A percentile compares a stretch with the other conserved stretches of the same genome.
Evolutionary conservation across 2,888 invertebrate genomes (phyloP).

Genomic region (Trichopoda pennipes): DNA sequence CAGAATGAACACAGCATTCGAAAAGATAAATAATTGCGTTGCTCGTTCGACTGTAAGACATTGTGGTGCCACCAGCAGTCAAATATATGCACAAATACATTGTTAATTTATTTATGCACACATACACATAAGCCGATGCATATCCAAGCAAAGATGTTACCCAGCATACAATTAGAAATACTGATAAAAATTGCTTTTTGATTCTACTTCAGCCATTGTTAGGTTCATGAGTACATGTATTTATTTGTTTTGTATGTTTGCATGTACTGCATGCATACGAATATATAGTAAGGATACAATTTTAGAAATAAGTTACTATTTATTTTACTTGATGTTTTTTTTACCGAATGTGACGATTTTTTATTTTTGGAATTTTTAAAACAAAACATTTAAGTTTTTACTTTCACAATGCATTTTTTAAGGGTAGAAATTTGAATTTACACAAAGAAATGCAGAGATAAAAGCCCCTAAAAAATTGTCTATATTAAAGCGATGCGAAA

Average conservation of each 20-base stretch:
- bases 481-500: no score
- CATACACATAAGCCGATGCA: not conserved
- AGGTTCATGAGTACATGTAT: not conserved
- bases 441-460: no score
- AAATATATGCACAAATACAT: constrained; percentile 69
- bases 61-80: constrained; percentile 61
- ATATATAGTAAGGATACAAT: not conserved
- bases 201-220: not conserved
- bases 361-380: no score
- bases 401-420: no score
- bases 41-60: constrained; percentile 75
- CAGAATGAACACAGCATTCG: constrained; percentile 37
- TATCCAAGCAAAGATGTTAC: not conserved
- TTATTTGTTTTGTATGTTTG: not conserved
- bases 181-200: not conserved
- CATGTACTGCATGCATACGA: not conserved
- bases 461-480: no score
- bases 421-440: no score
- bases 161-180: not conserved
- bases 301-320: no score
- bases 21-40: constrained; percentile 78
- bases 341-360: no score
- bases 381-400: no score
- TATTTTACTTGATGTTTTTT: no score
- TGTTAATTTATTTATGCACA: not conserved